These are phyloP conservation scores for Apis dorsata DNA, from an alignment of 1,140 invertebrate genomes.

Conservation along the genomic window DNA sequence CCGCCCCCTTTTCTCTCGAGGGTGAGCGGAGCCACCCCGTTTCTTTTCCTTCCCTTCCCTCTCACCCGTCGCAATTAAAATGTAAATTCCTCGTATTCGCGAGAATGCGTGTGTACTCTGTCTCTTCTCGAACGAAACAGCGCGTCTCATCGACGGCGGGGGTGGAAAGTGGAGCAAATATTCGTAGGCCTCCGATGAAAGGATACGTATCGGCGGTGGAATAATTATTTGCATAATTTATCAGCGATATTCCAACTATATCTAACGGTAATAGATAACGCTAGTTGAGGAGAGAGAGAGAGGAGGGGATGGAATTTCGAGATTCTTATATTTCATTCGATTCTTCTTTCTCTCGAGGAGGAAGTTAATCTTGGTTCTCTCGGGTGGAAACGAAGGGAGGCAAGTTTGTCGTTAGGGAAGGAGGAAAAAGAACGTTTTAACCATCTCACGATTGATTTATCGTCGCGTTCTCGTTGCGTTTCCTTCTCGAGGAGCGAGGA, in stretches of 20 bases:
- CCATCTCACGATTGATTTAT: constrained; percentile 55
- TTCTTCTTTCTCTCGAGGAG: background rate
- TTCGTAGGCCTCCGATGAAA: constrained; percentile 25
- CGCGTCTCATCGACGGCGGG: background rate
- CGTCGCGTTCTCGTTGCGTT: constrained; percentile 5
- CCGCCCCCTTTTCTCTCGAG: background rate
- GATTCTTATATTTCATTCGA: background rate
- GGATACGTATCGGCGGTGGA: constrained; percentile 9
- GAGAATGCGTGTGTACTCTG: background rate
- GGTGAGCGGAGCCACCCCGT: background rate
- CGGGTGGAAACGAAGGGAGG: background rate
- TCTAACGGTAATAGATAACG: background rate
- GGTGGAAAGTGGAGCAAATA: constrained; percentile 20
- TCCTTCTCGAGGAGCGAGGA: background rate
- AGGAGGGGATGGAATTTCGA: background rate
- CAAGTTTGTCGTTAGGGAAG: background rate
- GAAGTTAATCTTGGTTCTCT: constrained; percentile 24
- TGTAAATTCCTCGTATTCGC: constrained; percentile 36
- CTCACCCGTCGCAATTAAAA: constrained; percentile 20
- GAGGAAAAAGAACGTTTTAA: constrained; percentile 16
- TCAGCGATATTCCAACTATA: background rate
- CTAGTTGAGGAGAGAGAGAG: no score
- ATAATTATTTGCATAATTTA: constrained; percentile 38
- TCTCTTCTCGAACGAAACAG: constrained; percentile 12
- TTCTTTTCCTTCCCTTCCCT: background rate